These are phyloP conservation scores for Electrophaes corylata DNA, from an alignment of 2,888 invertebrate genomes.

Conservation along the genomic window DNA sequence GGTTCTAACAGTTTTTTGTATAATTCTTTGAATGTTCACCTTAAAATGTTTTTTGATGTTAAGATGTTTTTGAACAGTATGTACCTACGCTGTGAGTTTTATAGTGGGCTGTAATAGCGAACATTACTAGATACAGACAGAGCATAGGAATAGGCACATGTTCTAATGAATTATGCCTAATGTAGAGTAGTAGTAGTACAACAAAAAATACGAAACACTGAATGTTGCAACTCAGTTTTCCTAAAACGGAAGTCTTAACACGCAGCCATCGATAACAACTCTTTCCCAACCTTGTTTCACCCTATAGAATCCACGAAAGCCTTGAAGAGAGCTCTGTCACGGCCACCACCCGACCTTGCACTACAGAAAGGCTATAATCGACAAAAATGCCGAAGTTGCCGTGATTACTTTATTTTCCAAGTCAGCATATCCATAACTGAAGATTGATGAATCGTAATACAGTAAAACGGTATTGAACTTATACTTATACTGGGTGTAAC, in stretches of 20 bases:
- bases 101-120: no score
- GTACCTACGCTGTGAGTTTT: no score
- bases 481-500: no score
- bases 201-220: not conserved
- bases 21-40: no score
- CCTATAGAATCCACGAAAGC: slow-evolving; percentile 23
- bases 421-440: slow-evolving; percentile 12
- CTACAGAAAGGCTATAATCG: slow-evolving; percentile 31
- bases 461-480: no score
- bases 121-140: no score
- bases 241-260: not conserved
- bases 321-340: slow-evolving; percentile 36
- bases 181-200: not conserved
- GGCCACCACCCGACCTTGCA: slow-evolving; percentile 34
- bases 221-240: not conserved
- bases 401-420: slow-evolving; percentile 19
- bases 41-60: no score
- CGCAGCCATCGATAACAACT: slow-evolving; percentile 13
- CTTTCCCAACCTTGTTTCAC: slow-evolving; percentile 10
- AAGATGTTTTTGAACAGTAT: no score
- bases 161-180: no score
- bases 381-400: slow-evolving; percentile 24
- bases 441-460: not conserved
- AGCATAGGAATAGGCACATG: no score
- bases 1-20: no score